Percentiles rank a stretch among this genome's conserved stretches.
These are phyloP conservation scores for Stenodema calcarata DNA, from an alignment of 2,888 invertebrate species.

Conservation along the genomic window DNA sequence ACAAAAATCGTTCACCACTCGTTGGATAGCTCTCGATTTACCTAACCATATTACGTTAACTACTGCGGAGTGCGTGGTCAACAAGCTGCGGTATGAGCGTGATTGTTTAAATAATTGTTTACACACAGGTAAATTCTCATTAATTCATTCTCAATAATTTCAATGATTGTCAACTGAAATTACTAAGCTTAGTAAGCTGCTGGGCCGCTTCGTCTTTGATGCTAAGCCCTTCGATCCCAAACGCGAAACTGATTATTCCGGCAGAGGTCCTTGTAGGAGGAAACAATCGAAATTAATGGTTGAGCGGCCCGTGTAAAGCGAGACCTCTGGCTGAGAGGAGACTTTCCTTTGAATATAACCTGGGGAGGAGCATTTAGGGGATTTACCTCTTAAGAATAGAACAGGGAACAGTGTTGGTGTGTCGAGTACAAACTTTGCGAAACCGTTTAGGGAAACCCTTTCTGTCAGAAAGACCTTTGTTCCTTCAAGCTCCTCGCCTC, in stretches of 20 bases:
- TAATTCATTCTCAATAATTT: too few species aligned
- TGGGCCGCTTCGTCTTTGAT: not conserved
- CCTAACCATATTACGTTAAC: too few species aligned
- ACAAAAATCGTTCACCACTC: too few species aligned
- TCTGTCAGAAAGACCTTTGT: not conserved
- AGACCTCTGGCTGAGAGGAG: not conserved
- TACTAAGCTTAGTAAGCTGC: not conserved
- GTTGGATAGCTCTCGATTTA: too few species aligned
- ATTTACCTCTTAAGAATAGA: not conserved
- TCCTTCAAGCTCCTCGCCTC: not conserved
- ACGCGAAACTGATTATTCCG: not conserved
- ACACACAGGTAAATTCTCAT: too few species aligned
- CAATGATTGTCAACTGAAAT: not conserved
- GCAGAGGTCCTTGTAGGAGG: not conserved
- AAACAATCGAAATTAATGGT: conserved; percentile 2
- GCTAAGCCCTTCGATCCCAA: not conserved
- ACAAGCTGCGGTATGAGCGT: too few species aligned
- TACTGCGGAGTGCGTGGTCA: too few species aligned
- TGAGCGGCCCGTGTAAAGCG: not conserved
- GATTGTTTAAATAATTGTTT: too few species aligned
- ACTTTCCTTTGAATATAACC: not conserved
- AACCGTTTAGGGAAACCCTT: not conserved
- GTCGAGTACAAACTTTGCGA: not conserved
- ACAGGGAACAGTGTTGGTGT: not conserved
- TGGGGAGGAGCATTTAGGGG: not conserved